Evolutionary conservation across 2,797 vertebrate genomes (phyloP), one percentile per base, ranked within the genome.

Genomic region (Brachymystax lenok): DNA sequence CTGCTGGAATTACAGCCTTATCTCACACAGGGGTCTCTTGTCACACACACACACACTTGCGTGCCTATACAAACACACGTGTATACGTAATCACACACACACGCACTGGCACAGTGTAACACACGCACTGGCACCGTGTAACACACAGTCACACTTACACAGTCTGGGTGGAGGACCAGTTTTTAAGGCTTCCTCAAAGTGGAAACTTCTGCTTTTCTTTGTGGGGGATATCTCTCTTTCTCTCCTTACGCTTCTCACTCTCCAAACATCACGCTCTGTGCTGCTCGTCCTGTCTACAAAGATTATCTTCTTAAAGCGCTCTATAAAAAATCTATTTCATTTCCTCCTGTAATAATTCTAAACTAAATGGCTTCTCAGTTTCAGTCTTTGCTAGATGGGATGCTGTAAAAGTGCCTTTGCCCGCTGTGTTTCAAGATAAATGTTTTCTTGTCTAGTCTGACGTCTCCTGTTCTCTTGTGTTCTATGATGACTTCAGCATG

Each of bases 1-100:
- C 3, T n/a, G 89, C 92, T 90, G 88, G 93, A 93, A 93, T 93
- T 94, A 93, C 91, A 85, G 86, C 88, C 92, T 93, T 92, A 92
- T 93, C 92, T 83, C 88, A 90, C 86, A 69, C 79, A 87, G 14
- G 21, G n/a, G 40, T 35, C 35, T 35, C 35, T 35, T 35, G 35
- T 35, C 83, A 83, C 89, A 40, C 35, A 40, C 40, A 40, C 40
- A 46, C 40, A 46, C 40, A 46, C 40, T 46, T 46, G 10, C 3
- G 40, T 46, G 40, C 40, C 2, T 46, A 46, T 46, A 46, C 40
- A 46, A 33, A 21, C 5, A 14, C 35, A 52, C 16, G 74, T 54
- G 87, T 73, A 79, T 77, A 83, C 83, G 14, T 35, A 71, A 46
- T 12, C 69, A 74, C 73, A 81, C 56, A 81, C 56, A 69, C 69